Conservation (phyloP, 1,140 invertebrate genomes). For the Hylyphantes graminicola region DNA sequence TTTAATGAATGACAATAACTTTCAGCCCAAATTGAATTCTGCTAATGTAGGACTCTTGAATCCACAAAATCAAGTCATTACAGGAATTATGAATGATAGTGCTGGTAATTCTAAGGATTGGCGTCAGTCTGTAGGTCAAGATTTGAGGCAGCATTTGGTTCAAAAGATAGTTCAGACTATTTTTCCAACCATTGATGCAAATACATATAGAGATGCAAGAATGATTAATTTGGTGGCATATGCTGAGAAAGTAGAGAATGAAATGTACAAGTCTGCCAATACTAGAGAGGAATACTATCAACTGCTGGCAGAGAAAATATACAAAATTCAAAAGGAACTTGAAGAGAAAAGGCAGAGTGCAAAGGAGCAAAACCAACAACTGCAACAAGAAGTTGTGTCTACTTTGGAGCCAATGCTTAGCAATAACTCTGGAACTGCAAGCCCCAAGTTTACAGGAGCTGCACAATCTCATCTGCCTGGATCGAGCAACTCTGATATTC, state of each 20-base stretch:
- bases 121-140: slow-evolving; percentile 95
- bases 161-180: slow-evolving; percentile 99
- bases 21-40: slow-evolving; percentile 41
- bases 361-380: slow-evolving; percentile 76
- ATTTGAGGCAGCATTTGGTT: slow-evolving; percentile 97
- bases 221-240: slow-evolving; percentile 98
- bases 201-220: slow-evolving; percentile 90
- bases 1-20: slow-evolving; percentile 11
- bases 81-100: background rate
- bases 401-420: slow-evolving; percentile 64
- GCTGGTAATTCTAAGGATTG: slow-evolving; percentile 91
- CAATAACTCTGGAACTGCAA: slow-evolving; percentile 30
- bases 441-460: slow-evolving; percentile 38
- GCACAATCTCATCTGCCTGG: slow-evolving; percentile 44
- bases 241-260: slow-evolving; percentile 97
- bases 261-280: slow-evolving; percentile 99
- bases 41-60: slow-evolving; percentile 29
- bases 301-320: slow-evolving; percentile 97
- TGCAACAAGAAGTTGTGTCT: slow-evolving; percentile 67
- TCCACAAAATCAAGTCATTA: slow-evolving; percentile 30
- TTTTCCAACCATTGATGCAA: slow-evolving; percentile 94
- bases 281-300: slow-evolving; percentile 98
- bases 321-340: slow-evolving; percentile 99
- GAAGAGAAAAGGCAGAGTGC: slow-evolving; percentile 83
- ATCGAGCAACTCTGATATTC: slow-evolving; percentile 10